Evolutionary conservation across 2,797 vertebrate genomes (phyloP).

Genomic region (Tragelaphus eurycerus): DNA sequence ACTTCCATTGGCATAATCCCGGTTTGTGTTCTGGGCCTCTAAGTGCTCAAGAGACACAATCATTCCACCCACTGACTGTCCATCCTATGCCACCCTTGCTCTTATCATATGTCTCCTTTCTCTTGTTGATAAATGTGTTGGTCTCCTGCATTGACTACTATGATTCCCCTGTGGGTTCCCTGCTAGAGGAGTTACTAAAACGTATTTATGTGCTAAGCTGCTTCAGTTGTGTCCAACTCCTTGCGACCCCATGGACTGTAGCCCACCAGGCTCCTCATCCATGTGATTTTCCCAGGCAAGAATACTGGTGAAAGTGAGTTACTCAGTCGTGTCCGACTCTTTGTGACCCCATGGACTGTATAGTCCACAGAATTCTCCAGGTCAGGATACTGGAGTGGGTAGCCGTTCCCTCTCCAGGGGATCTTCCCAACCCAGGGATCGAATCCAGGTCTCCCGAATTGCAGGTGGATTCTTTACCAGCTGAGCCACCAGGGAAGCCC

Average conservation of each 20-base stretch:
- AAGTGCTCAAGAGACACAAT: not conserved
- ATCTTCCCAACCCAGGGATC: not conserved
- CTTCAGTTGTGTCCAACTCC: not conserved
- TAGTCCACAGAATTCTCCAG: not conserved
- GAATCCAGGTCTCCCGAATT: not conserved
- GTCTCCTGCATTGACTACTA: not conserved
- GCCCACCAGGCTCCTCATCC: not conserved
- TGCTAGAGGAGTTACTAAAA: not conserved
- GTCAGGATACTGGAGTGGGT: not conserved
- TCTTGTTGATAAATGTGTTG: not conserved
- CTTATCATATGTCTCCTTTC: not conserved
- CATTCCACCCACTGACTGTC: not conserved
- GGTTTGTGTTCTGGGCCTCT: not conserved
- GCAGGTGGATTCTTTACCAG: not conserved
- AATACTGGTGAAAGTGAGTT: not conserved
- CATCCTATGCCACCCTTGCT: not conserved
- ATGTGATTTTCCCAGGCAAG: not conserved
- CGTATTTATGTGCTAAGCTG: not conserved
- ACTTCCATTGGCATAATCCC: fast-evolving
- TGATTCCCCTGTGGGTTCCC: not conserved
- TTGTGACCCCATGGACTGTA: not conserved
- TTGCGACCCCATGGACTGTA: not conserved
- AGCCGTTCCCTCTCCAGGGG: not conserved
- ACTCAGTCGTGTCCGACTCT: not conserved
- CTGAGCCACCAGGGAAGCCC: not conserved